A percentile compares a stretch with the other conserved stretches of the same genome.
phyloP scores from a whole-genome alignment of 1,140 invertebrate species.

The Eriocheir sinensis region DNA sequence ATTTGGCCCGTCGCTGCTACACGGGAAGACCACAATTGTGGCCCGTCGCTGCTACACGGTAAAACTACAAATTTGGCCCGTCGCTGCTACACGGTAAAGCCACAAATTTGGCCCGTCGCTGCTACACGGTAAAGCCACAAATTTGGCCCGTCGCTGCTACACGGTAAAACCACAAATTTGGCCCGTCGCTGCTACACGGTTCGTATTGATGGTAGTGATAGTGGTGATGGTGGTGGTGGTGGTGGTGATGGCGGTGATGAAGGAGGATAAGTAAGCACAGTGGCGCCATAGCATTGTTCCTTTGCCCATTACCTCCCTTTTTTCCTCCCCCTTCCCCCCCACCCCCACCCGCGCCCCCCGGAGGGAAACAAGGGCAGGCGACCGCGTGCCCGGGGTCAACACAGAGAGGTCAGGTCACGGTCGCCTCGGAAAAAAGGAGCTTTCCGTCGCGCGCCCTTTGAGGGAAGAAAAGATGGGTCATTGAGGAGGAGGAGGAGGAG shows the following conservation, averaged over 20 bases:
- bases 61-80: too few relatives aligned
- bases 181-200: too few relatives aligned
- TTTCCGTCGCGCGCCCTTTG: neutral
- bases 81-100: too few relatives aligned
- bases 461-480: neutral
- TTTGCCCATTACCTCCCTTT: neutral
- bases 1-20: too few relatives aligned
- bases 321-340: neutral
- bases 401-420: neutral
- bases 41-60: too few relatives aligned
- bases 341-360: neutral
- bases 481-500: neutral
- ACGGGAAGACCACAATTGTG: too few relatives aligned
- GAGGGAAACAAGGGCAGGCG: neutral
- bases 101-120: too few relatives aligned
- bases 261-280: neutral
- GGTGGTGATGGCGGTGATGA: constrained; percentile 34
- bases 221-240: constrained; percentile 41
- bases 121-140: too few relatives aligned
- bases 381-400: neutral
- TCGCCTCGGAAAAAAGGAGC: neutral
- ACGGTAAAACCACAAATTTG: too few relatives aligned
- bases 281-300: neutral
- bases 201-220: constrained; percentile 5
- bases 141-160: too few relatives aligned